These are phyloP conservation scores for Phalloptychus januarius DNA, from an alignment of 2,797 vertebrate species.

Conservation along the genomic window DNA sequence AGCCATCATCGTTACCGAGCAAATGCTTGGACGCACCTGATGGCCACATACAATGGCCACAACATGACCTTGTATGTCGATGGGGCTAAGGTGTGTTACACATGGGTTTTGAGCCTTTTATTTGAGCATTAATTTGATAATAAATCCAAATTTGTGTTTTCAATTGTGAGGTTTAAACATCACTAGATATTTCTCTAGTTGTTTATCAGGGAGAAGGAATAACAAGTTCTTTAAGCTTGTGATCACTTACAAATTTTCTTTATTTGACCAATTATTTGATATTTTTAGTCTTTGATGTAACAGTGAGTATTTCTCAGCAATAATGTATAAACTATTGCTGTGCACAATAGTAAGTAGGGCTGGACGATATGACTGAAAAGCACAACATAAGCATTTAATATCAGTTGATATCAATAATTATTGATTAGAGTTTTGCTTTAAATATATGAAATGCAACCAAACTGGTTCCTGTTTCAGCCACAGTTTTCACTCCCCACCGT, in stretches of 20 bases:
- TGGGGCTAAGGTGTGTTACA: conserved; percentile 82
- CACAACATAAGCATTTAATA: too few relatives aligned
- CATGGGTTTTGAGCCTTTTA: neutral
- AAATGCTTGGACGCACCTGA: conserved; percentile 88
- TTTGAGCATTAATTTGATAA: too few relatives aligned
- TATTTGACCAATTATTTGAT: neutral
- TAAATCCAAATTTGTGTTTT: neutral
- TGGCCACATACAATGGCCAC: conserved; percentile 87
- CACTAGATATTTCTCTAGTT: neutral
- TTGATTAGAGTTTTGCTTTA: too few relatives aligned
- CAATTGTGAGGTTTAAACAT: neutral
- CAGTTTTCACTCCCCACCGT: too few relatives aligned
- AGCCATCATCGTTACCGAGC: conserved; percentile 84
- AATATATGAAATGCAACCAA: too few relatives aligned
- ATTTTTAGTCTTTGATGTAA: neutral
- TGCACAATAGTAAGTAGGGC: neutral
- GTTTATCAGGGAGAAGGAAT: neutral
- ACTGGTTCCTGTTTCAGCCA: too few relatives aligned
- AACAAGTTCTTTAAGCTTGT: neutral
- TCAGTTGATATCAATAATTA: too few relatives aligned
- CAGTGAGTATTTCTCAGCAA: neutral
- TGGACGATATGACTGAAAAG: too few relatives aligned
- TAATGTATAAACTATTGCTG: neutral
- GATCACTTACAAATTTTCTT: neutral
- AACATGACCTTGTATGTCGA: conserved; percentile 90